Evolutionary conservation across 2,888 invertebrate species (phyloP), one percentile per base, ranked within the genome.

Genomic region (Drosophila peninsularis): DNA sequence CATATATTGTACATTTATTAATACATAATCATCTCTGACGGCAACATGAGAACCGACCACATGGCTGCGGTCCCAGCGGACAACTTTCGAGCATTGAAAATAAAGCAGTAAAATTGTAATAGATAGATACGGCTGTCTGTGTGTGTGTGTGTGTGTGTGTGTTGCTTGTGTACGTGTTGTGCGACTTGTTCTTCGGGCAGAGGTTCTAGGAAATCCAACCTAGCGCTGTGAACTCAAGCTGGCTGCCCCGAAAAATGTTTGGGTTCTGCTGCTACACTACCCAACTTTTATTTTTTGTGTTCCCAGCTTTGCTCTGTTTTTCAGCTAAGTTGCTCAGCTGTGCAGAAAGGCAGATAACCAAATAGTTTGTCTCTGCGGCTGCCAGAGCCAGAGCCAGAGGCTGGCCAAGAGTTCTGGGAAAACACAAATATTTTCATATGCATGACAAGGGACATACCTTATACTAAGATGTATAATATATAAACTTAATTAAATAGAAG

Each of bases 1-100:
- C 71, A 81, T 84, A 81, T 75, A 75, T 87, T 63, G 78, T 78
- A 78, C 75, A 78, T 87, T 87, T 82, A 87, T 82, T 87, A 81
- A 87, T 84, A 84, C 85, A 81, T 81, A 82, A 82, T 84, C 85
- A 78, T 78, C 67, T 66, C 68, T 61, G 74, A 71, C 67, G 60
- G 67, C 67, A 73, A 71, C 79, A 67, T 66, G 80, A 77, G 80
- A 71, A 61, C 64, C 62, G 66, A 44, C 71, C 82, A 73, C 82
- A 75, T 68, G 81, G 53, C 53, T 65, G 52, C 57, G 63, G 57
- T 77, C 82, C 75, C 82, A 62, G 68, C 42, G 78, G 75, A 75
- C 65, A 62, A 61, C 61, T 74, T 68, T 70, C 55, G 67, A 54
- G 61, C 74, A 70, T 67, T 85, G 63, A 85, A 78, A 82, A 85